Conservation (phyloP, 1,140 invertebrate species). For the Polypedilum pembai region DNA sequence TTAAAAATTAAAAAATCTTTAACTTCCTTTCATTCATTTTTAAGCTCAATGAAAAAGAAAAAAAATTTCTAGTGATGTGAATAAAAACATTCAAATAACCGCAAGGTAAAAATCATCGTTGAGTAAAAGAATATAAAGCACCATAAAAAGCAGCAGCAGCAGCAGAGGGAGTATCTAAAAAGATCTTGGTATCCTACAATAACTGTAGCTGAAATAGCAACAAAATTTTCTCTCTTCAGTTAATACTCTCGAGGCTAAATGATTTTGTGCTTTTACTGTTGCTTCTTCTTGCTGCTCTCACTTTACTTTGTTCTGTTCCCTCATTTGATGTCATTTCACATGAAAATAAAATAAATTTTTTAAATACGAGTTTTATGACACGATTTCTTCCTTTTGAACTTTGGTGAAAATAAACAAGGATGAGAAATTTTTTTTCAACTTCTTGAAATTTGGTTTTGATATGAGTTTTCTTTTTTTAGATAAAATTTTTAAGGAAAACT, state of each 20-base stretch:
- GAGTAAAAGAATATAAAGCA: not conserved
- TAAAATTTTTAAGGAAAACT: too few relatives aligned
- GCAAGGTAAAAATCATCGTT: constrained; percentile 4
- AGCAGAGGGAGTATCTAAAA: too few relatives aligned
- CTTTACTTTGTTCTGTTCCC: not conserved
- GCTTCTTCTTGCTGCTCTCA: too few relatives aligned
- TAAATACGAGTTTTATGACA: too few relatives aligned
- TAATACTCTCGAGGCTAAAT: constrained; percentile 1
- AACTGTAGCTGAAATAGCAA: too few relatives aligned
- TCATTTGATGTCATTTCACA: not conserved
- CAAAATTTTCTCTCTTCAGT: not conserved
- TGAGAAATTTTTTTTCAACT: too few relatives aligned
- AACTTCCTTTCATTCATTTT: not conserved
- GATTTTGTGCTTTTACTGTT: not conserved
- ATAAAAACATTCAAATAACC: constrained; percentile 19
- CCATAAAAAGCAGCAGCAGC: not conserved
- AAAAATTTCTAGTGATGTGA: not conserved
- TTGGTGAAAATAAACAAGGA: too few relatives aligned
- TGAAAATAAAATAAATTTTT: not conserved
- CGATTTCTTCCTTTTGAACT: too few relatives aligned
- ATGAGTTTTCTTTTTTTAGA: too few relatives aligned
- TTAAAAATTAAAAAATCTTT: not conserved
- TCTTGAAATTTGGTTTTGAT: too few relatives aligned
- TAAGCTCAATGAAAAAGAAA: not conserved
- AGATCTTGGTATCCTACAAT: too few relatives aligned